A percentile compares a stretch with the other conserved stretches of the same genome.
Conservation (phyloP, 1,140 invertebrate genomes). For the Dreissena polymorpha region DNA sequence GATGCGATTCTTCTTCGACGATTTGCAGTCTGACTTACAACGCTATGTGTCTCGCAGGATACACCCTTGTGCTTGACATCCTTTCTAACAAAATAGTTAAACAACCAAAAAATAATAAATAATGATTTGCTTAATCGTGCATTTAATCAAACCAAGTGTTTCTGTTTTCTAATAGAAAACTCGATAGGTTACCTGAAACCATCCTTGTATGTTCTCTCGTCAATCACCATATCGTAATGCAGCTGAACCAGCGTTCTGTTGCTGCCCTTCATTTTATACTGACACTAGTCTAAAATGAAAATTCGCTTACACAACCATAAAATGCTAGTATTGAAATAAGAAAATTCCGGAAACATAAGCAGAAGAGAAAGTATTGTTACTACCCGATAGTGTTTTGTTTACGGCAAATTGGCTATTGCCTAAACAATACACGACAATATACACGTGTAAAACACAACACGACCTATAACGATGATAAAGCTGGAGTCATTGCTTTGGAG, state of each 20-base stretch:
- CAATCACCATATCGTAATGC: constrained; percentile 15
- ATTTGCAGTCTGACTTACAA: neutral
- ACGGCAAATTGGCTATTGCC: no score
- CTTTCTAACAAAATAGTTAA: no score
- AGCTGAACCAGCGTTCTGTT: constrained; percentile 10
- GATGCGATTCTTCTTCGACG: constrained; percentile 10
- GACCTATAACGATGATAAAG: no score
- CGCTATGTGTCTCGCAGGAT: neutral
- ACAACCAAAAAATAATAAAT: neutral
- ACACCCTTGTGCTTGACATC: no score
- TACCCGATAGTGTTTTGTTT: no score
- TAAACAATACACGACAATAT: no score
- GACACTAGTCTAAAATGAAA: constrained; percentile 12
- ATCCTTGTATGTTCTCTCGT: neutral
- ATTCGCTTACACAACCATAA: no score
- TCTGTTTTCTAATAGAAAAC: neutral
- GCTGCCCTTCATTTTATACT: constrained; percentile 3
- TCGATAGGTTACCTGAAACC: neutral
- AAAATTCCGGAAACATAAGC: no score
- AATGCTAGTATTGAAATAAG: no score
- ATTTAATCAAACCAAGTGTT: neutral
- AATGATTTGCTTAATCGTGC: neutral
- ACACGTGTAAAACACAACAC: no score
- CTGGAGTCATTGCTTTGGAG: no score
- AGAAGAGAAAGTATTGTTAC: no score